Percentiles rank a stretch among this genome's conserved stretches.
These are phyloP conservation scores for Drosophila merina DNA, from an alignment of 2,888 invertebrate species.

Conservation along the genomic window DNA sequence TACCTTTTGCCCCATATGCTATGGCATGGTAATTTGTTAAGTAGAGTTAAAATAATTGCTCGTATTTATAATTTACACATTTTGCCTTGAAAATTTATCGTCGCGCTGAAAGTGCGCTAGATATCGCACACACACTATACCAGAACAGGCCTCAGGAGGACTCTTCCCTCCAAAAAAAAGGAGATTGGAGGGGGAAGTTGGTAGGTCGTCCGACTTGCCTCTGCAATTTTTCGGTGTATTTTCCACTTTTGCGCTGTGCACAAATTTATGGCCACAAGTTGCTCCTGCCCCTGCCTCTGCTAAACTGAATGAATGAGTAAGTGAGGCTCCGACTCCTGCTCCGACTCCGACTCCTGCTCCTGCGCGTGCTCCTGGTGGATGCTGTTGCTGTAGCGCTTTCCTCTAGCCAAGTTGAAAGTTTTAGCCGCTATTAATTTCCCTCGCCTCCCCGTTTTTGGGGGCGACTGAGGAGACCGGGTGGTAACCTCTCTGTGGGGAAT, in stretches of 20 bases:
- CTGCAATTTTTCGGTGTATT: conserved; percentile 65
- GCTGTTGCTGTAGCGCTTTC: conserved; percentile 31
- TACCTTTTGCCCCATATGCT: conserved; percentile 83
- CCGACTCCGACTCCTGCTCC: conserved; percentile 20
- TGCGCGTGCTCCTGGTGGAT: not conserved
- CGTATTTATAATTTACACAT: conserved; percentile 85
- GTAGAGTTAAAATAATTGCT: conserved; percentile 85
- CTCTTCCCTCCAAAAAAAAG: not conserved
- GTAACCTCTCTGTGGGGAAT: conserved; percentile 56
- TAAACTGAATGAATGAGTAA: conserved; percentile 55
- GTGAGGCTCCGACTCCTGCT: conserved; percentile 35
- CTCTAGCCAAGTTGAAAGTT: conserved; percentile 59
- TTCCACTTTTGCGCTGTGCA: conserved; percentile 55
- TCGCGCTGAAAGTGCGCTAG: conserved; percentile 77
- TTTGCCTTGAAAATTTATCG: conserved; percentile 83
- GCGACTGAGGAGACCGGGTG: not conserved
- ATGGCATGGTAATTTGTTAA: conserved; percentile 84
- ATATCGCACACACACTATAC: conserved; percentile 43
- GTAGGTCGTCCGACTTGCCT: conserved; percentile 18
- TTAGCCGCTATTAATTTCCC: conserved; percentile 68
- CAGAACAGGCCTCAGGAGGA: conserved; percentile 26
- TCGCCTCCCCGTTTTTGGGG: conserved; percentile 8
- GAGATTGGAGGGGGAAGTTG: not conserved
- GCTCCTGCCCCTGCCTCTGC: conserved; percentile 50
- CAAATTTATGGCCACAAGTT: conserved; percentile 72